Percentiles rank a stretch among this genome's conserved stretches.
These are phyloP conservation scores for Pristionchus japonicus DNA, from an alignment of 2,888 invertebrate species.

Conservation along the genomic window DNA sequence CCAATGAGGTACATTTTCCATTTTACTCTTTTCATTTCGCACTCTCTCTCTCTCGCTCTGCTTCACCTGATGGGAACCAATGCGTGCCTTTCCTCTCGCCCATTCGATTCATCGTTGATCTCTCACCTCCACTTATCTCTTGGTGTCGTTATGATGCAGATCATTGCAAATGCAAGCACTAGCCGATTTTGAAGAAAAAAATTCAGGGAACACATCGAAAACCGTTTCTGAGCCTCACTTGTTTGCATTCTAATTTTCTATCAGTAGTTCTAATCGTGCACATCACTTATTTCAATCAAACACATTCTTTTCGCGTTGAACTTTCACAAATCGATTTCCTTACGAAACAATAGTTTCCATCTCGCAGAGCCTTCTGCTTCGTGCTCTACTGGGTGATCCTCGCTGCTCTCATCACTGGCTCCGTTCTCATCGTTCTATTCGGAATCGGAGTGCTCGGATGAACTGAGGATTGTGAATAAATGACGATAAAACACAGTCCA, in stretches of 20 bases:
- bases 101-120: not conserved
- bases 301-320: too few relatives aligned
- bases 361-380: not conserved
- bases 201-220: too few relatives aligned
- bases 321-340: not conserved
- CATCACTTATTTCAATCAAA: too few relatives aligned
- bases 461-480: not conserved
- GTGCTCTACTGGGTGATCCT: constrained; percentile 25
- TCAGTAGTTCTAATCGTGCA: too few relatives aligned
- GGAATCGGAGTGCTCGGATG: not conserved
- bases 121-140: not conserved
- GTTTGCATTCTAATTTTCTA: too few relatives aligned
- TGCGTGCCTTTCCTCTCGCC: not conserved
- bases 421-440: not conserved
- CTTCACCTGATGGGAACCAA: not conserved
- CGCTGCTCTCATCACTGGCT: constrained; percentile 7
- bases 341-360: too few relatives aligned
- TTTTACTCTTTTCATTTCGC: not conserved
- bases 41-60: too few relatives aligned
- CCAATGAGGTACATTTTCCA: not conserved
- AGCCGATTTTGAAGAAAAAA: too few relatives aligned
- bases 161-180: not conserved
- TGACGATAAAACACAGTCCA: not conserved
- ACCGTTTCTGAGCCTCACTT: too few relatives aligned
- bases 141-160: not conserved